phyloP scores from a whole-genome alignment of 2,113 vertebrate species.

The Jacana jacana region DNA sequence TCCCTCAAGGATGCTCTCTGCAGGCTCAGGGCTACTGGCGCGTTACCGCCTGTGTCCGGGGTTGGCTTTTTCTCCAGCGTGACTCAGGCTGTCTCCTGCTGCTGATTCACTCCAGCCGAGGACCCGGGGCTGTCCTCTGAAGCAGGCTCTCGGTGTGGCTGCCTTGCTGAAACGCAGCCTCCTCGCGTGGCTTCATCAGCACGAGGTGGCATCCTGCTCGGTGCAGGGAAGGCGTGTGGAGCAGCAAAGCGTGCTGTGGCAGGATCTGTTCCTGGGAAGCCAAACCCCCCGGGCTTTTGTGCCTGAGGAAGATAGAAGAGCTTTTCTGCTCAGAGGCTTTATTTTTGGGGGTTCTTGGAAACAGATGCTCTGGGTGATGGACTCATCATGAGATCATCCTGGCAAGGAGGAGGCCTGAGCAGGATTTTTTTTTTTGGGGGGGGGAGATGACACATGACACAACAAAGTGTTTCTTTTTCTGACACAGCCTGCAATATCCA shows the following conservation, averaged over 20 bases:
- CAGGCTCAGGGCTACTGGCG: not conserved
- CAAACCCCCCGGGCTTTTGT: rapidly evolving
- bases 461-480: not conserved
- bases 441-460: not conserved
- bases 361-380: not conserved
- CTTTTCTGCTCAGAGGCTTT: not conserved
- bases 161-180: not conserved
- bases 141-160: not conserved
- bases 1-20: not conserved
- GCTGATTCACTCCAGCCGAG: constrained; percentile 53
- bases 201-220: not conserved
- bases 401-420: not conserved
- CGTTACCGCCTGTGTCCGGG: rapidly evolving
- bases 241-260: not conserved
- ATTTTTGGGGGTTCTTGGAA: not conserved
- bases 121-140: not conserved
- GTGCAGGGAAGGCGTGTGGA: not conserved
- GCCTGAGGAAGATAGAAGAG: not conserved
- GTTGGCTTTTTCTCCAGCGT: not conserved
- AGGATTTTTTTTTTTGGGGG: not conserved
- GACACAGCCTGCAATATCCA: not conserved
- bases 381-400: not conserved
- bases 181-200: rapidly evolving
- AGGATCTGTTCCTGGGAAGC: not conserved
- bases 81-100: constrained; percentile 47